Evolutionary conservation across 2,888 invertebrate species (phyloP).

Genomic region (Cryptus viduatorius): DNA sequence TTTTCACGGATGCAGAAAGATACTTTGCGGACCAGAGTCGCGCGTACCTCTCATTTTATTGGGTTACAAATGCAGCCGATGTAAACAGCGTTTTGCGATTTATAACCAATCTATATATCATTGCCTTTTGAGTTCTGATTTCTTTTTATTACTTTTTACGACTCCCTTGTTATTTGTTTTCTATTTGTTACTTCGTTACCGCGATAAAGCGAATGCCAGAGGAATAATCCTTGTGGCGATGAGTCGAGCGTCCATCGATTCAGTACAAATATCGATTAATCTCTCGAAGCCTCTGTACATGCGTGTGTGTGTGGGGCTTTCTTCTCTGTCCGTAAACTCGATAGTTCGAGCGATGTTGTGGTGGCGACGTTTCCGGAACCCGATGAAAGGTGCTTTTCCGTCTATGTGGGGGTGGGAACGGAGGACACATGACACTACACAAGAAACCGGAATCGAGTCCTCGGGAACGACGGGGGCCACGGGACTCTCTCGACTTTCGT

Average conservation of each 20-base stretch:
- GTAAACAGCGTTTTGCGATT: not conserved
- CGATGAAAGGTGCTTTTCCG: conserved; percentile 63
- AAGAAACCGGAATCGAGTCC: conserved; percentile 74
- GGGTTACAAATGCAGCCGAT: not conserved
- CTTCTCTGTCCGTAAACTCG: conserved; percentile 47
- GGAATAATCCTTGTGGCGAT: not conserved
- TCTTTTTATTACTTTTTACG: not conserved
- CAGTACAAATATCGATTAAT: not conserved
- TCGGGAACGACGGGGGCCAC: conserved; percentile 67
- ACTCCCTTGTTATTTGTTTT: not conserved
- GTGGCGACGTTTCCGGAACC: conserved; percentile 53
- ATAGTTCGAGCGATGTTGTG: conserved; percentile 25
- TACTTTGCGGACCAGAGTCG: conserved; percentile 4
- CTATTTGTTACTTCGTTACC: not conserved
- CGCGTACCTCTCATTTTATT: not conserved
- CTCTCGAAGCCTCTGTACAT: not conserved
- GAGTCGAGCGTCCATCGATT: not conserved
- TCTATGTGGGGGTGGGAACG: conserved; percentile 8
- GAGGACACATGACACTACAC: conserved; percentile 63
- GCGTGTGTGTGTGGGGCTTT: not conserved
- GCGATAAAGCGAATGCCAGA: not conserved
- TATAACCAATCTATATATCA: not conserved
- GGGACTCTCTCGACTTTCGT: not conserved
- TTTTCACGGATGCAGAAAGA: not conserved
- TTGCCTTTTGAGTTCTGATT: not conserved